Conservation (phyloP, 2,797 vertebrate species). For the Artibeus jamaicensis region DNA sequence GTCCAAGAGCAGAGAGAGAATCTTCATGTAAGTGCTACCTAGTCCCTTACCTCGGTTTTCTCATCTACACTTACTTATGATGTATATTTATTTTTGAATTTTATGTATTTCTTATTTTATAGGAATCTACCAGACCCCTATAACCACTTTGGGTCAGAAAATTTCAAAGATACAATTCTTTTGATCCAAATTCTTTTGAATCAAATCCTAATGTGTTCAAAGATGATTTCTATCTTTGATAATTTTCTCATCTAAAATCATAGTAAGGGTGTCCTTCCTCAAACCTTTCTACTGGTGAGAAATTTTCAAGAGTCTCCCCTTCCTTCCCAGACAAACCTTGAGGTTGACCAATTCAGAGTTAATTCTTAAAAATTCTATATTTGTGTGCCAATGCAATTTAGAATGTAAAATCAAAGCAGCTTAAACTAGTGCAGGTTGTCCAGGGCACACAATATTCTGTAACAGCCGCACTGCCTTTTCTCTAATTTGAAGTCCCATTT, state of each 20-base stretch:
- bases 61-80: background rate
- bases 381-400: background rate
- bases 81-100: background rate
- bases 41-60: background rate
- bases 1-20: background rate
- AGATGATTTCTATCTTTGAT: background rate
- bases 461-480: background rate
- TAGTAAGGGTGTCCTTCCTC: background rate
- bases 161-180: background rate
- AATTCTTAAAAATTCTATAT: background rate
- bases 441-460: accelerated
- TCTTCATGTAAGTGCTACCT: background rate
- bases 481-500: background rate
- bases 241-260: background rate
- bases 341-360: background rate
- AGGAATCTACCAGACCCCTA: background rate
- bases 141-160: background rate
- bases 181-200: background rate
- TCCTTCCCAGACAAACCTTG: background rate
- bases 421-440: background rate
- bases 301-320: background rate
- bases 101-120: background rate
- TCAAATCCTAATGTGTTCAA: background rate
- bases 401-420: background rate
- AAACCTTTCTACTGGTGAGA: background rate